Percentiles rank a stretch among this genome's conserved stretches.
Evolutionary conservation across 2,797 vertebrate genomes (phyloP).

Genomic region (Sebastes steindachneri): DNA sequence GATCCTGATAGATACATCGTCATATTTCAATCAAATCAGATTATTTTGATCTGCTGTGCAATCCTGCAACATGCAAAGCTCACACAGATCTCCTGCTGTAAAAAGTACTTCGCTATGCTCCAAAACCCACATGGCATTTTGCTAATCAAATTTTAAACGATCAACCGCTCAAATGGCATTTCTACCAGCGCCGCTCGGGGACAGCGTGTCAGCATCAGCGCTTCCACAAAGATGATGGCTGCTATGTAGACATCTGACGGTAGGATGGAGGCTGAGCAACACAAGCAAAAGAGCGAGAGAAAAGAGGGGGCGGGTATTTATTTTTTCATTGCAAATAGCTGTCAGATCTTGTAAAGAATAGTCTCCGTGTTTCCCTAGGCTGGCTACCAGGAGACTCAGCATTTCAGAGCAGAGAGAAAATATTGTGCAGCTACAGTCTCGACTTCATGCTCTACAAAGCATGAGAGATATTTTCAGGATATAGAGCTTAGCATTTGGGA

Average conservation of each 20-base stretch:
- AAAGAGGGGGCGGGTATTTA: slow-evolving; percentile 35
- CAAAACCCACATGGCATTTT: slow-evolving; percentile 27
- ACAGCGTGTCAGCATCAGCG: slow-evolving; percentile 51
- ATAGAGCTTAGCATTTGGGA: slow-evolving; percentile 23
- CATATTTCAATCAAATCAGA: not conserved
- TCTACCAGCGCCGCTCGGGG: slow-evolving; percentile 40
- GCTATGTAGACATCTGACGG: slow-evolving; percentile 36
- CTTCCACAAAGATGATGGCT: slow-evolving; percentile 31
- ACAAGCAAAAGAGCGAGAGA: slow-evolving; percentile 34
- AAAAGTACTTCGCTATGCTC: not conserved
- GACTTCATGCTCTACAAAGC: slow-evolving; percentile 39
- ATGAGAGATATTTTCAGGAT: slow-evolving; percentile 24
- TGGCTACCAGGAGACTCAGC: slow-evolving; percentile 40
- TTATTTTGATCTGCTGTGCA: not conserved
- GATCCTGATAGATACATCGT: not conserved
- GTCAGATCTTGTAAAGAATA: slow-evolving; percentile 51
- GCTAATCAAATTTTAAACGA: slow-evolving; percentile 56
- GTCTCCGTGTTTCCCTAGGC: slow-evolving; percentile 19
- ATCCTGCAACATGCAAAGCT: slow-evolving; percentile 10
- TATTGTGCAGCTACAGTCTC: slow-evolving; percentile 3
- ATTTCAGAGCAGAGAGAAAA: slow-evolving; percentile 32
- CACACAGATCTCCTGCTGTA: not conserved
- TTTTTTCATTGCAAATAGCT: slow-evolving; percentile 53
- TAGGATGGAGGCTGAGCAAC: slow-evolving; percentile 30
- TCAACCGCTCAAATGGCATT: slow-evolving; percentile 46